A percentile compares a stretch with the other conserved stretches of the same genome.
Evolutionary conservation across 2,113 vertebrate species (phyloP).

Genomic region (Phycodurus eques): DNA sequence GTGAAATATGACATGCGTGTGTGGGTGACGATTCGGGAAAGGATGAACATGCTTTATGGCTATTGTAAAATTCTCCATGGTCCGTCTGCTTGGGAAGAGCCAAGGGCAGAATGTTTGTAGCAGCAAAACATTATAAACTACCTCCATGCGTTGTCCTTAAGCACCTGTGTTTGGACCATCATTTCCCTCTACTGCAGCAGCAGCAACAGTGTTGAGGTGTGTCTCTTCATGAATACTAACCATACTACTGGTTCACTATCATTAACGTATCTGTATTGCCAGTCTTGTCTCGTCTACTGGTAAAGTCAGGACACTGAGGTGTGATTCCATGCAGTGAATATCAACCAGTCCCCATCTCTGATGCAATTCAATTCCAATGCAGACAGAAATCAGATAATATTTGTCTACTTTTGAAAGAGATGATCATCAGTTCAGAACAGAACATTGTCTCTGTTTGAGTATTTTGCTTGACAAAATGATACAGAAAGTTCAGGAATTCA

Average conservation of each 20-base stretch:
- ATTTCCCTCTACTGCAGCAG: slow-evolving; percentile 48
- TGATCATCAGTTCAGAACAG: not conserved
- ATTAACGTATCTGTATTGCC: slow-evolving; percentile 65
- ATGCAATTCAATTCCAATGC: slow-evolving; percentile 1
- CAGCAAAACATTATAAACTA: slow-evolving; percentile 76
- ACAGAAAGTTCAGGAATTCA: not conserved
- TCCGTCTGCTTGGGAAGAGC: slow-evolving; percentile 75
- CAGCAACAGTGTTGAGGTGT: slow-evolving; percentile 19
- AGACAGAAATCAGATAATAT: slow-evolving; percentile 7
- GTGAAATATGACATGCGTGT: slow-evolving; percentile 56
- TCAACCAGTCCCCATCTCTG: slow-evolving; percentile 29
- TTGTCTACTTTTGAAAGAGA: not conserved
- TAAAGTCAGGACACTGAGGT: slow-evolving; percentile 43
- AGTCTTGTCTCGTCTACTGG: slow-evolving; percentile 44
- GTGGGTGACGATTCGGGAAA: slow-evolving; percentile 32
- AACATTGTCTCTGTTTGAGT: not conserved
- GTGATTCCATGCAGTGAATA: slow-evolving; percentile 53
- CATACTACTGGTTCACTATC: slow-evolving; percentile 59
- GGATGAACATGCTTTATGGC: slow-evolving; percentile 76
- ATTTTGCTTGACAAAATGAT: not conserved
- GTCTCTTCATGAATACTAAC: slow-evolving; percentile 71
- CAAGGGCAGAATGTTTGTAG: slow-evolving; percentile 80
- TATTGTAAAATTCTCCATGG: slow-evolving; percentile 75
- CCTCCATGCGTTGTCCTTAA: slow-evolving; percentile 68
- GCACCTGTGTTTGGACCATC: slow-evolving; percentile 67